A percentile compares a stretch with the other conserved stretches of the same genome.
Conservation (phyloP, 1,140 invertebrate genomes). For the Drosophila ogumai region DNA sequence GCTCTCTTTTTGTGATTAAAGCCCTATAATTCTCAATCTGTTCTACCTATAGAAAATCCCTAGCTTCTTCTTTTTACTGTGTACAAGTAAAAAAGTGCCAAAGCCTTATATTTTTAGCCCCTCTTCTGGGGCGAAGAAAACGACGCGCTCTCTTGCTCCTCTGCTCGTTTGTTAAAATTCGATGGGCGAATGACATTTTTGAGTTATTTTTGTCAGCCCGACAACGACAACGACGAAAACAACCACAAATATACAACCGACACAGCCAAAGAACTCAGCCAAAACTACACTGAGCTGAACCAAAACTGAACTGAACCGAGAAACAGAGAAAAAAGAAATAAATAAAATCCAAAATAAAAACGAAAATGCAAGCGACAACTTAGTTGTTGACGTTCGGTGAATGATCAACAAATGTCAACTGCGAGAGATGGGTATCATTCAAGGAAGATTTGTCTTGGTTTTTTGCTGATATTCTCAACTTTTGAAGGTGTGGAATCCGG, state of each 20-base stretch:
- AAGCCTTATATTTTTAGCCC: constrained; percentile 53
- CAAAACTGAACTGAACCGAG: constrained; percentile 42
- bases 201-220: constrained; percentile 80
- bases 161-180: constrained; percentile 82
- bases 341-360: constrained; percentile 49
- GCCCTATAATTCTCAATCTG: neutral
- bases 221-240: constrained; percentile 44
- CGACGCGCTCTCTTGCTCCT: constrained; percentile 30
- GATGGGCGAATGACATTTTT: constrained; percentile 84
- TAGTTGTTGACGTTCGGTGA: constrained; percentile 64
- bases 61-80: neutral
- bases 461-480: neutral
- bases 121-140: constrained; percentile 46
- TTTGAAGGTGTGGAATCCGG: neutral
- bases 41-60: neutral
- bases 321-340: constrained; percentile 2
- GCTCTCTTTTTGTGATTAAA: neutral
- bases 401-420: constrained; percentile 48
- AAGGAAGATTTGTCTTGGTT: constrained; percentile 3
- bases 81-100: constrained; percentile 55
- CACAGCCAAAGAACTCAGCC: constrained; percentile 23
- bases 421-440: constrained; percentile 22
- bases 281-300: constrained; percentile 33
- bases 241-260: constrained; percentile 23
- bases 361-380: constrained; percentile 76